phyloP scores from a whole-genome alignment of 2,113 vertebrate species.

The Neopipo cinnamomea region DNA sequence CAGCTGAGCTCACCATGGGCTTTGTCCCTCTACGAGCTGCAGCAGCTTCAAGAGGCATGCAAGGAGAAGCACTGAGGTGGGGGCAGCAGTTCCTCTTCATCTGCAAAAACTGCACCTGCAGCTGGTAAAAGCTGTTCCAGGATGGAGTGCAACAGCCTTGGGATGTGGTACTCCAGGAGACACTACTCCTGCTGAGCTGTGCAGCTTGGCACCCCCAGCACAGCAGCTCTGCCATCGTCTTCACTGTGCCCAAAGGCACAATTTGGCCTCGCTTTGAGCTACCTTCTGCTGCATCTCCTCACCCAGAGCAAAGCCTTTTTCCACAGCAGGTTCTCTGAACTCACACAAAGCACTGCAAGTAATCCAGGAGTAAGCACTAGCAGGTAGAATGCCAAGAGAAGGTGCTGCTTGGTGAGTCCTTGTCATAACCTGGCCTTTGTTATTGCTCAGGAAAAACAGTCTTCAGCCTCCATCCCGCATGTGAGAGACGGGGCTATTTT shows the following conservation, averaged over 20 bases:
- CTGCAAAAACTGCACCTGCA: neutral
- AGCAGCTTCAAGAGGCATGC: neutral
- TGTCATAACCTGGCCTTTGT: neutral
- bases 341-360: neutral
- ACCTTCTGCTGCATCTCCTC: neutral
- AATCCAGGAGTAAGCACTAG: neutral
- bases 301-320: neutral
- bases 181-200: neutral
- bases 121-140: neutral
- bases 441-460: neutral
- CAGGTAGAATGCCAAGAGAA: neutral
- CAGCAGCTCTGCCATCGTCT: neutral
- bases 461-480: neutral
- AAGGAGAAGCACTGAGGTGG: neutral
- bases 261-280: accelerated
- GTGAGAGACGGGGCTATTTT: neutral
- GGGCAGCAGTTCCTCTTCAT: neutral
- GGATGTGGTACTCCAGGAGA: neutral
- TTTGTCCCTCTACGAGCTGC: neutral
- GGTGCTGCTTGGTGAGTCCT: neutral
- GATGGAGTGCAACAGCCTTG: neutral
- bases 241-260: neutral
- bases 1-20: neutral
- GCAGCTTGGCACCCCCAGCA: neutral
- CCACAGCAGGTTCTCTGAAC: neutral